Conservation (phyloP, 2,888 invertebrate genomes). For the Papilio demoleus region DNA sequence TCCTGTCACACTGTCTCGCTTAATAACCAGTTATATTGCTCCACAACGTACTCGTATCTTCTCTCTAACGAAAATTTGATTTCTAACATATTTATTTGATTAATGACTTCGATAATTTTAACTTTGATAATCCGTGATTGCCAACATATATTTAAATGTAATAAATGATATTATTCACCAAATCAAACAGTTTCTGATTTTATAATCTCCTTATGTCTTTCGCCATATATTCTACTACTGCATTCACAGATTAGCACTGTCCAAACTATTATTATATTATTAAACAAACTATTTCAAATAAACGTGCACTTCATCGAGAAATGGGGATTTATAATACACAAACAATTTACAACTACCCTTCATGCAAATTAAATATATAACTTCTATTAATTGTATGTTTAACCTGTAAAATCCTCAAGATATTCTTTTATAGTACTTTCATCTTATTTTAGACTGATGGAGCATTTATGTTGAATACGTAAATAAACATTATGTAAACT, state of each 20-base stretch:
- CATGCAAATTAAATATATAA: neutral
- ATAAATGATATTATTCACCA: neutral
- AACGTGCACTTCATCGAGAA: slow-evolving; percentile 1
- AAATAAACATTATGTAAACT: neutral
- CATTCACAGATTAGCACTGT: no score
- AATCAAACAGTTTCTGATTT: neutral
- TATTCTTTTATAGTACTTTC: neutral
- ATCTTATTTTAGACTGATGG: neutral
- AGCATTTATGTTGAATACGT: neutral
- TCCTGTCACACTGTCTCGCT: slow-evolving; percentile 24
- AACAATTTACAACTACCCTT: neutral
- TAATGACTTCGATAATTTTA: neutral
- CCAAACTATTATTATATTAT: neutral
- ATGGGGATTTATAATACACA: neutral
- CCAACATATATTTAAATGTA: neutral
- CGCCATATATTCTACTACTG: no score
- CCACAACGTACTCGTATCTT: slow-evolving; percentile 3
- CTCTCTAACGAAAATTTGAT: neutral
- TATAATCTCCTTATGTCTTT: neutral
- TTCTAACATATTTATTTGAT: neutral
- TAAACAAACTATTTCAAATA: slow-evolving; percentile 7
- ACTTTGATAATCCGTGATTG: neutral
- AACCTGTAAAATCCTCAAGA: no score
- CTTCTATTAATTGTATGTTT: no score
- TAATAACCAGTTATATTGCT: slow-evolving; percentile 7